Base-by-base conservation (phyloP, 2,797 vertebrate genomes). In the Leptodactylus fallax region DNA sequence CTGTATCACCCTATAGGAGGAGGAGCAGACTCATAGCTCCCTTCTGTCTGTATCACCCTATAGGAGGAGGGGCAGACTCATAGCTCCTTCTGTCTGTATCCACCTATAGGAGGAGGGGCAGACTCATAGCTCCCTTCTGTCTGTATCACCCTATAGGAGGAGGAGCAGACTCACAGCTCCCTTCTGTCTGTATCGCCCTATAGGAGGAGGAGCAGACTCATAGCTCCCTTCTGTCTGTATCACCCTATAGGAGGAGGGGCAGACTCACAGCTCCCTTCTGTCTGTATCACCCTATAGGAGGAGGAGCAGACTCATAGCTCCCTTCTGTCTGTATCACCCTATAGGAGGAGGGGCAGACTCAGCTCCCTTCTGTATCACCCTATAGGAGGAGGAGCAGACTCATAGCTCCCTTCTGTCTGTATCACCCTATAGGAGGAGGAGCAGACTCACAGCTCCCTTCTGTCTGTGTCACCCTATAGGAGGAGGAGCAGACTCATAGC, bases 371-470 rank as follows among this genome's bases (percentile, higher is more conserved):
- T 53, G 51, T 53, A 53, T 53, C 51, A 53, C 51, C 51, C 51
- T 53, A 12, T 12, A 53, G 51, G 51, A 53, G 51, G 51, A 8
- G 51, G 51, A 6, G 51, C 51, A 53, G 51, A 53, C 51, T 53
- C 51, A 53, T 79, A 56, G 74, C 36, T 36, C 36, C 36, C 36
- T 36, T 36, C 36, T 36, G 36, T 36, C 36, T 36, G 36, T 36
- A 58, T 85, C 72, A 63, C 83, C 71, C 71, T 53, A 45, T 45
- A 69, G 76, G 76, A 13, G 53, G 77, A 79, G 71, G 71, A 6
- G 17, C 14, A 45, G 77, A 25, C 61, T 80, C 61, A 7, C 17
- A 58, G 47, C 47, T 36, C 74, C 21, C 23, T 55, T 55, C 11
- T 13, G 53, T 55, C 36, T 36, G 36, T 36, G 4, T 36, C 36